Evolutionary conservation across 1,140 invertebrate species (phyloP).

Genomic region (Drosophila ogumai): DNA sequence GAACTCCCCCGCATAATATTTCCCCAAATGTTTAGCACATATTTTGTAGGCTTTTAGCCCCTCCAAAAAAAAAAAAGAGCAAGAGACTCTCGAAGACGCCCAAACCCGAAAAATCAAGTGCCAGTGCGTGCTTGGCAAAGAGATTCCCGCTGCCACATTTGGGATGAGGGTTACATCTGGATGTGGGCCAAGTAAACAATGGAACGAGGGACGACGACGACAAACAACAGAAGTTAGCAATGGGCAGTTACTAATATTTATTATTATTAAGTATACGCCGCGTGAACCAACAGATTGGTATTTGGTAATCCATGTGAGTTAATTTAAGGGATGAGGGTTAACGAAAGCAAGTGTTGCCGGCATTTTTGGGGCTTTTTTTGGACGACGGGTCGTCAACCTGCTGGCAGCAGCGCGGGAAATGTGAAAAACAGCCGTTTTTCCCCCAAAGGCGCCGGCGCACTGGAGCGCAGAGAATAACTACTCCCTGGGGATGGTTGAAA

Average conservation of each 20-base stretch:
- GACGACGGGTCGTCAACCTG: constrained; percentile 72
- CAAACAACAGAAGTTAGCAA: constrained; percentile 10
- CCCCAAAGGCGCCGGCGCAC: constrained; percentile 48
- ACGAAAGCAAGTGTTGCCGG: constrained; percentile 62
- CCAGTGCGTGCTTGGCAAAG: constrained; percentile 65
- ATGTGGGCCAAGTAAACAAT: constrained; percentile 54
- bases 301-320: constrained; percentile 10
- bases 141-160: constrained; percentile 46
- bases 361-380: constrained; percentile 36
- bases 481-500: constrained; percentile 30
- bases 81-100: constrained; percentile 54
- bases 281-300: constrained; percentile 39
- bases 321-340: constrained; percentile 11
- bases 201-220: background rate
- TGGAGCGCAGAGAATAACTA: constrained; percentile 6
- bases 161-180: constrained; percentile 32
- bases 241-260: constrained; percentile 12
- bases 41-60: constrained; percentile 14
- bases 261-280: constrained; percentile 59
- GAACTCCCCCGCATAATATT: background rate
- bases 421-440: constrained; percentile 75
- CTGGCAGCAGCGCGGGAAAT: constrained; percentile 70
- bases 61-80: constrained; percentile 1
- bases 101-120: constrained; percentile 54
- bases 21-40: constrained; percentile 27